These are phyloP conservation scores for Mustela nigripes DNA, from an alignment of 2,113 vertebrate genomes.

Conservation along the genomic window DNA sequence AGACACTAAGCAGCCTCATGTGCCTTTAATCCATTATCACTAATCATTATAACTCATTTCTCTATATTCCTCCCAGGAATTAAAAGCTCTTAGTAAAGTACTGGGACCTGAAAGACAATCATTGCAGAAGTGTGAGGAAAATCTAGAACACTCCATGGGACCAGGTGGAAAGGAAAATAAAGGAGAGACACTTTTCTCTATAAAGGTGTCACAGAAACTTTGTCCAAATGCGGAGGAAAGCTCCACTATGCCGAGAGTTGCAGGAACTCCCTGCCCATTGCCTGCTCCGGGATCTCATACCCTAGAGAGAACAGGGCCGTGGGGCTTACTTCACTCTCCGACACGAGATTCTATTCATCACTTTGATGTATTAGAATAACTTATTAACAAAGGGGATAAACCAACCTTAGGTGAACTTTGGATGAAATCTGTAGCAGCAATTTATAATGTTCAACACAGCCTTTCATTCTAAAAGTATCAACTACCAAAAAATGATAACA, in stretches of 20 bases:
- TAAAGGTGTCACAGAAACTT: neutral
- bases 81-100: neutral
- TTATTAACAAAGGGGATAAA: neutral
- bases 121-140: neutral
- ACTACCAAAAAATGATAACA: neutral
- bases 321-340: neutral
- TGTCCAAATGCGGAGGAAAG: neutral
- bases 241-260: fast-evolving
- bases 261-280: neutral
- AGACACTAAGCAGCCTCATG: neutral
- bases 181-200: neutral
- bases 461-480: neutral
- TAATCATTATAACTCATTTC: neutral
- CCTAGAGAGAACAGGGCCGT: neutral
- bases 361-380: neutral
- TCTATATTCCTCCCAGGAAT: neutral
- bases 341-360: neutral
- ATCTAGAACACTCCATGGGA: neutral
- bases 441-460: neutral
- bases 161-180: neutral
- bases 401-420: neutral
- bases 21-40: neutral
- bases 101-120: neutral
- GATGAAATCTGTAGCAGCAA: neutral
- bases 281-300: neutral